These are phyloP conservation scores for Spea multiplicata DNA, from an alignment of 2,113 vertebrate species.

Conservation along the genomic window DNA sequence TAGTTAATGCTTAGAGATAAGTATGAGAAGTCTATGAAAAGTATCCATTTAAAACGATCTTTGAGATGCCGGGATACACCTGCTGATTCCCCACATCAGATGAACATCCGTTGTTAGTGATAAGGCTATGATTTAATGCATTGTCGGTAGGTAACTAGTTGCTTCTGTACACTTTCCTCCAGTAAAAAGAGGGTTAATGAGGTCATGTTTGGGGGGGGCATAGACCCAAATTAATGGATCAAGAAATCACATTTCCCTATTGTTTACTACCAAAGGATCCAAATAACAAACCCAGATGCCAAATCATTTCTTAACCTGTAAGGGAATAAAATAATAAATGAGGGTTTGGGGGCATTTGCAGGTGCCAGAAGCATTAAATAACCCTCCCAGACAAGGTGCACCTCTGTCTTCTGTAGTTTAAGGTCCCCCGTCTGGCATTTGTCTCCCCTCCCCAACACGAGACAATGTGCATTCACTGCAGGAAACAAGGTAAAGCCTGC, in stretches of 20 bases:
- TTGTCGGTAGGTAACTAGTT: too few species aligned
- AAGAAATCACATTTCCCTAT: constrained; percentile 72
- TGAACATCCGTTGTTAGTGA: too few species aligned
- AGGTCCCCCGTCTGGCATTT: constrained; percentile 71
- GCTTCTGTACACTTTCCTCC: not conserved
- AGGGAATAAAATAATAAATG: constrained; percentile 50
- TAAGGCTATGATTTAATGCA: too few species aligned
- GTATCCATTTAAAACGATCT: too few species aligned
- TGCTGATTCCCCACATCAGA: too few species aligned
- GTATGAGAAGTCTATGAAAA: too few species aligned
- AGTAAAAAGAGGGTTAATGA: constrained; percentile 19
- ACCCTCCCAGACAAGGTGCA: constrained; percentile 75
- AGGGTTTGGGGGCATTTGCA: constrained; percentile 66
- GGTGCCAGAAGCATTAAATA: constrained; percentile 81
- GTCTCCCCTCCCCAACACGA: constrained; percentile 61
- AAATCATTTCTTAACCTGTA: constrained; percentile 78
- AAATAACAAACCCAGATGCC: constrained; percentile 78
- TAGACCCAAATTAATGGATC: constrained; percentile 53
- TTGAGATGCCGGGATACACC: too few species aligned
- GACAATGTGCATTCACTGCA: constrained; percentile 90
- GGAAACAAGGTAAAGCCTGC: constrained; percentile 87
- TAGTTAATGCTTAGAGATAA: too few species aligned
- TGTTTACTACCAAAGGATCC: constrained; percentile 73
- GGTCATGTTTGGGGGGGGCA: not conserved
- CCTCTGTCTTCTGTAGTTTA: constrained; percentile 70